Evolutionary conservation across 2,888 invertebrate species (phyloP).

Genomic region (Pedicia rivosa): DNA sequence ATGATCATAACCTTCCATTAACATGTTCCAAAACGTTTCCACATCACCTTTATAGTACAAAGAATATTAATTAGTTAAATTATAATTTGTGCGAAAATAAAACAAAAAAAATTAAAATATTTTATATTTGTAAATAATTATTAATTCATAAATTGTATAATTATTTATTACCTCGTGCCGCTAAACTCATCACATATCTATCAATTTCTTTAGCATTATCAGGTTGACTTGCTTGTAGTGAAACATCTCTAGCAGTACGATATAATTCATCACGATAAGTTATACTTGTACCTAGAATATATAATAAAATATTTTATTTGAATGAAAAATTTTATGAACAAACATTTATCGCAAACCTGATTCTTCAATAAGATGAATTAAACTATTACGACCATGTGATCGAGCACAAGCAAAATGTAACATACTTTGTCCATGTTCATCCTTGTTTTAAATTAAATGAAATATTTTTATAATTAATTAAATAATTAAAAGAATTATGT

Average conservation of each 20-base stretch:
- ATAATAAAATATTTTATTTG: too few relatives aligned
- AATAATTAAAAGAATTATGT: conserved; percentile 29
- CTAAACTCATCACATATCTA: conserved; percentile 58
- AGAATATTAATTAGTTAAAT: conserved; percentile 3
- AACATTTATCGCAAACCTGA: too few relatives aligned
- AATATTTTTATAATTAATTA: background rate
- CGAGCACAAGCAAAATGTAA: conserved; percentile 76
- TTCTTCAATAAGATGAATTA: conserved; percentile 66
- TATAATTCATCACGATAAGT: conserved; percentile 75
- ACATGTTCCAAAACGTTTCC: conserved; percentile 37
- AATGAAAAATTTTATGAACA: too few relatives aligned
- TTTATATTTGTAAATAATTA: conserved; percentile 2
- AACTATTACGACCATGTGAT: conserved; percentile 61
- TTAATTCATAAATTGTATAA: background rate
- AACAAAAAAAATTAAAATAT: conserved; percentile 9
- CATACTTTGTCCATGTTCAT: conserved; percentile 81
- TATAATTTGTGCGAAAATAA: conserved; percentile 1
- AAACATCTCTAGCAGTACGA: conserved; percentile 73
- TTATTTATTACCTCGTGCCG: conserved; percentile 47
- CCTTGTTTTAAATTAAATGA: too few relatives aligned
- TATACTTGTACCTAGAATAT: conserved; percentile 59
- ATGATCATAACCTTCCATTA: conserved; percentile 76
- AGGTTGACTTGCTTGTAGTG: conserved; percentile 57
- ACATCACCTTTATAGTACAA: conserved; percentile 45
- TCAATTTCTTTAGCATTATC: conserved; percentile 74